Evolutionary conservation across 2,888 invertebrate genomes (phyloP).

Genomic region (Rutpela maculata): DNA sequence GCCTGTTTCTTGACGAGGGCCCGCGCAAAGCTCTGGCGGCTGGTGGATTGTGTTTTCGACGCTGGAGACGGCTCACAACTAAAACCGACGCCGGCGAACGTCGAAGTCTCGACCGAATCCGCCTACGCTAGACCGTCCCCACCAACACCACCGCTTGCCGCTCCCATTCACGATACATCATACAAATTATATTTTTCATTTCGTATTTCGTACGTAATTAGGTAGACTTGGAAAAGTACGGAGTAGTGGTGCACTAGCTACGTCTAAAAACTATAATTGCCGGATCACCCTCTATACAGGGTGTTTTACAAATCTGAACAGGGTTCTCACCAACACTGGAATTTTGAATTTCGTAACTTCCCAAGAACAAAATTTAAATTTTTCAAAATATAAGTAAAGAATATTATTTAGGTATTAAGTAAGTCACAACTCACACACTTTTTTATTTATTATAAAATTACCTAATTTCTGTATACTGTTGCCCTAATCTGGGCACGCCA

Average conservation of each 20-base stretch:
- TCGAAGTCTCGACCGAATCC: constrained; percentile 67
- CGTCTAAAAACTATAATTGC: background rate
- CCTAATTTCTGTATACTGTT: too few relatives aligned
- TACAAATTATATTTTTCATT: constrained; percentile 30
- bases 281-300: background rate
- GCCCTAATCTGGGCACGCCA: too few relatives aligned
- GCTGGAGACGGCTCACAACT: constrained; percentile 52
- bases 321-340: too few relatives aligned
- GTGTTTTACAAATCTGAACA: background rate
- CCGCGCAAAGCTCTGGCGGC: constrained; percentile 22
- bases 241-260: background rate
- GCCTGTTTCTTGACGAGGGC: constrained; percentile 1
- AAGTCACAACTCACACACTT: too few relatives aligned
- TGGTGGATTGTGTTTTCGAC: constrained; percentile 35
- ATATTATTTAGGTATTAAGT: too few relatives aligned
- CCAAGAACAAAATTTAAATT: too few relatives aligned
- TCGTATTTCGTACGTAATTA: constrained; percentile 16
- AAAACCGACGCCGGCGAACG: constrained; percentile 61
- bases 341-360: too few relatives aligned
- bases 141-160: constrained; percentile 58
- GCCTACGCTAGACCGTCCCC: constrained; percentile 65
- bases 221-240: constrained; percentile 3
- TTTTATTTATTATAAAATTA: too few relatives aligned
- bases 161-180: constrained; percentile 43
- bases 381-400: too few relatives aligned